Evolutionary conservation across 2,797 vertebrate species (phyloP).

Genomic region (Heliangelus exortis): DNA sequence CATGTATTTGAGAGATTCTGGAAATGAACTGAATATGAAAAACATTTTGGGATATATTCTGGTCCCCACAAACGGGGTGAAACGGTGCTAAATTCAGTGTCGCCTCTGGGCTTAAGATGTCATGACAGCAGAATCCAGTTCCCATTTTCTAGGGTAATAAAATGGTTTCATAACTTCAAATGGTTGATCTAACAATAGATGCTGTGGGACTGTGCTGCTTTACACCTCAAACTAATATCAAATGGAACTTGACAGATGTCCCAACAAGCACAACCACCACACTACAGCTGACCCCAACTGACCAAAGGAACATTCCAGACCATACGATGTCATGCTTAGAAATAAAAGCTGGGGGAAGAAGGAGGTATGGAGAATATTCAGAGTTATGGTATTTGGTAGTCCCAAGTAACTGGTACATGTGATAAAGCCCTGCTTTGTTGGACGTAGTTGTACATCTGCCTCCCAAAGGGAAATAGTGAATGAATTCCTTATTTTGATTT

Average conservation of each 20-base stretch:
- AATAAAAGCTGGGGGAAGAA: not conserved
- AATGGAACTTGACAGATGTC: not conserved
- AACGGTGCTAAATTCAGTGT: not conserved
- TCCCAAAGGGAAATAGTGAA: not conserved
- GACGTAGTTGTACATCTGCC: not conserved
- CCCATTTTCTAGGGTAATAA: not conserved
- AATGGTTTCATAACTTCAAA: not conserved
- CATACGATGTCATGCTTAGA: not conserved
- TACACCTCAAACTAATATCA: not conserved
- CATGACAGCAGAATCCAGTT: not conserved
- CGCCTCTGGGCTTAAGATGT: not conserved
- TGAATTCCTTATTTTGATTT: not conserved
- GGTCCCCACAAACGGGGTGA: not conserved
- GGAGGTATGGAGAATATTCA: not conserved
- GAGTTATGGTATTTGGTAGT: fast-evolving
- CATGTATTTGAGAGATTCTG: not conserved
- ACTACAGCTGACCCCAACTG: not conserved
- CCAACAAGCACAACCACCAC: not conserved
- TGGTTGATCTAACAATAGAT: not conserved
- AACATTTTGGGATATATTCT: not conserved
- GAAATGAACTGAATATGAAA: not conserved
- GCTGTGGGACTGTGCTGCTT: not conserved
- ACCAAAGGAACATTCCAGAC: not conserved
- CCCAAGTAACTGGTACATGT: fast-evolving
- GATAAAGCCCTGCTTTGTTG: not conserved